A percentile compares a stretch with the other conserved stretches of the same genome.
These are phyloP conservation scores for Acanthiza pusilla DNA, from an alignment of 2,797 vertebrate genomes.

Conservation along the genomic window DNA sequence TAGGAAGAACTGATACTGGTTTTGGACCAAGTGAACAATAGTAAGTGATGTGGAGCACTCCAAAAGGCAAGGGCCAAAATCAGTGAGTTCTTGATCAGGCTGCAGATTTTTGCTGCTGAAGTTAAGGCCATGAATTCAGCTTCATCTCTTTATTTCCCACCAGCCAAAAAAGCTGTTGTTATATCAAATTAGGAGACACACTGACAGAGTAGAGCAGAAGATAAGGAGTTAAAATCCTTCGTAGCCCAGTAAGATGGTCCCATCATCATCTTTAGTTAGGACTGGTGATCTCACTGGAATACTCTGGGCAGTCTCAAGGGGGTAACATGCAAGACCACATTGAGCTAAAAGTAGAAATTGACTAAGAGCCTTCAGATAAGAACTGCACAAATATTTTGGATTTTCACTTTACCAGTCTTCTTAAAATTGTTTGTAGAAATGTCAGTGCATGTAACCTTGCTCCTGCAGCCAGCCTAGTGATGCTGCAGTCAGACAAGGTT, in stretches of 20 bases:
- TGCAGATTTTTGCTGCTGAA: not conserved
- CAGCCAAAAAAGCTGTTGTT: not conserved
- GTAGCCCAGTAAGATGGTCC: not conserved
- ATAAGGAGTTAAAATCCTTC: not conserved
- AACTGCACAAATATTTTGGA: not conserved
- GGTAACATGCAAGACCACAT: not conserved
- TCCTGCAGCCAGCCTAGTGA: not conserved
- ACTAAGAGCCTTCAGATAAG: not conserved
- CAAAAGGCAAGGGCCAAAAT: not conserved
- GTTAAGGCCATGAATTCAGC: not conserved
- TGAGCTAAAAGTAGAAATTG: not conserved
- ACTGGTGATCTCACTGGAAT: not conserved
- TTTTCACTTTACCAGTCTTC: not conserved
- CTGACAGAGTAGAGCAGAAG: not conserved
- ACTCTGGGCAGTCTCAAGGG: not conserved
- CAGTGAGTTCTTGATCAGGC: not conserved
- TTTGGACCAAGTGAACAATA: not conserved
- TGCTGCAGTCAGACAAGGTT: not conserved
- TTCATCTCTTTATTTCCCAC: not conserved
- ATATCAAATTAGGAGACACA: not conserved
- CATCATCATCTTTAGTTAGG: not conserved
- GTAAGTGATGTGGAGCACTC: not conserved
- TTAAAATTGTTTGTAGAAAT: not conserved
- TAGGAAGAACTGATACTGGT: not conserved
- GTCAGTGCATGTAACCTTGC: not conserved